phyloP scores from a whole-genome alignment of 2,113 vertebrate genomes.

The Melanocharis versteri region DNA sequence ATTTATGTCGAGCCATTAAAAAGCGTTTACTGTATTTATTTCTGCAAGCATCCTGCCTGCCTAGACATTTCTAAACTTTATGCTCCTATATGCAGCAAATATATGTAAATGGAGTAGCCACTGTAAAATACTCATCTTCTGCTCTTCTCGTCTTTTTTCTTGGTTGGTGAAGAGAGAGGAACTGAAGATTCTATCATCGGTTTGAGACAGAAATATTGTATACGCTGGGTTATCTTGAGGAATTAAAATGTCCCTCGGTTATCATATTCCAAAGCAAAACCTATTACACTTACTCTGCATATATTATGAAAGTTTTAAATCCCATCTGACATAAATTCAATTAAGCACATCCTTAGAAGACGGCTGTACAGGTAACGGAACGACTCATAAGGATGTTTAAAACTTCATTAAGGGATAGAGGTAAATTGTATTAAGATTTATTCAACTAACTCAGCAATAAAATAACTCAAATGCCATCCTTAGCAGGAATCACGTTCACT shows the following conservation, averaged over 20 bases:
- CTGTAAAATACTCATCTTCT: constrained; percentile 36
- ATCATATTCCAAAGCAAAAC: constrained; percentile 52
- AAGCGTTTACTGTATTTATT: constrained; percentile 3
- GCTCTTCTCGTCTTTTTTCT: not conserved
- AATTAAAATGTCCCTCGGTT: constrained; percentile 54
- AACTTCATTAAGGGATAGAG: constrained; percentile 33
- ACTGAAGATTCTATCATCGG: not conserved
- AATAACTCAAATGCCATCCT: not conserved
- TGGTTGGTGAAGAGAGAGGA: not conserved
- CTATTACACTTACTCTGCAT: constrained; percentile 42
- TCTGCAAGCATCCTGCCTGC: not conserved
- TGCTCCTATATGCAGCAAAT: not conserved
- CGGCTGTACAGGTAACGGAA: not conserved
- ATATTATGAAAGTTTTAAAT: constrained; percentile 48
- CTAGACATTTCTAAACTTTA: constrained; percentile 6
- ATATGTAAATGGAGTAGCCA: constrained; percentile 17
- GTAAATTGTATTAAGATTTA: constrained; percentile 45
- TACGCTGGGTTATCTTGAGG: not conserved
- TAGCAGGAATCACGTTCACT: not conserved
- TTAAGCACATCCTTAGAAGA: constrained; percentile 44
- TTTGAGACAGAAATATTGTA: constrained; percentile 33
- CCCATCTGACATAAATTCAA: constrained; percentile 44
- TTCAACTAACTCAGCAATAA: constrained; percentile 3
- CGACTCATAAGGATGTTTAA: constrained; percentile 31
- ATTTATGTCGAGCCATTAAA: constrained; percentile 20